Evolutionary conservation across 2,113 vertebrate genomes (phyloP).

Genomic region (Galbula dea): DNA sequence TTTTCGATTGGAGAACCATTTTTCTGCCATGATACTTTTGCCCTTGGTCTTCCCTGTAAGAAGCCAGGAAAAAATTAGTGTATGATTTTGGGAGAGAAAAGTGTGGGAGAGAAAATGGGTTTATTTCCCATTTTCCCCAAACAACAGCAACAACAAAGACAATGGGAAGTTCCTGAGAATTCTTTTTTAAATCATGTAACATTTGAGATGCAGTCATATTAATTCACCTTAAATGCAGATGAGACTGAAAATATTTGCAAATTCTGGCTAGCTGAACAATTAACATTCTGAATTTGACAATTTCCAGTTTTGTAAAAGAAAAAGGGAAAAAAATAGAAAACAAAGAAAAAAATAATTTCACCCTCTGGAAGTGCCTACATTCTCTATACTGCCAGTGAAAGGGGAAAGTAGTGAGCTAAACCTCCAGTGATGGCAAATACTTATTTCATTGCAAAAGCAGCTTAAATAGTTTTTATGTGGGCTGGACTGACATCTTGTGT

Average conservation of each 20-base stretch:
- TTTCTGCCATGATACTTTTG: constrained; percentile 91
- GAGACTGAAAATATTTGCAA: not conserved
- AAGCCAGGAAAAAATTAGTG: not conserved
- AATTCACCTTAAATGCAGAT: not conserved
- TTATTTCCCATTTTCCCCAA: not conserved
- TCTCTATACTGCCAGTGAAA: not conserved
- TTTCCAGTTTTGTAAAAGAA: not conserved
- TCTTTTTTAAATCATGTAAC: not conserved
- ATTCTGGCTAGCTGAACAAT: not conserved
- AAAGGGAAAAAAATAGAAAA: not conserved
- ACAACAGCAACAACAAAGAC: not conserved
- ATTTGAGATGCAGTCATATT: not conserved
- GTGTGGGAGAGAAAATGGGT: not conserved
- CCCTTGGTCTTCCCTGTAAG: constrained; percentile 89
- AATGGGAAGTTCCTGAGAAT: not conserved
- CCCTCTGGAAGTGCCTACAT: not conserved
- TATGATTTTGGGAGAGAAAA: not conserved
- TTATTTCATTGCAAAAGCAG: not conserved
- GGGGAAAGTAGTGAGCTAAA: not conserved
- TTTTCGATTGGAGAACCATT: constrained; percentile 86
- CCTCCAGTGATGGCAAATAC: not conserved
- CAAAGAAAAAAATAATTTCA: not conserved
- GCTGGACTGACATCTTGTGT: not conserved
- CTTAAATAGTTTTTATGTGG: not conserved
- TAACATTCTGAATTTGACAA: too few species aligned